Percentiles rank a stretch among this genome's conserved stretches.
Conservation (phyloP, 2,888 invertebrate genomes). For the Xestia c-nigrum region DNA sequence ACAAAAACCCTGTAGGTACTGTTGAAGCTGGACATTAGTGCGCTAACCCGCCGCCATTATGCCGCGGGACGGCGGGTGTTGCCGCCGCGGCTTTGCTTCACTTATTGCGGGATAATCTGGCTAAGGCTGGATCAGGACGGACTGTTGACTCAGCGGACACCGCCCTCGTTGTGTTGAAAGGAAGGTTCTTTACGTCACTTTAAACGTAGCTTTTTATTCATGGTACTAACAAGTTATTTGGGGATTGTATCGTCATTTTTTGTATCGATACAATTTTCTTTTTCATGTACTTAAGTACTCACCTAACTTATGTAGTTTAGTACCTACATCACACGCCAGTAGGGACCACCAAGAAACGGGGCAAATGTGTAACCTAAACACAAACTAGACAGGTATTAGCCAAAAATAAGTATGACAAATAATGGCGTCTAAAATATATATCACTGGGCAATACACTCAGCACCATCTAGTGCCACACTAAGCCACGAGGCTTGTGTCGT, state of each 20-base stretch:
- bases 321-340: too few species aligned
- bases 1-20: conserved; percentile 13
- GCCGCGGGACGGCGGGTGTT: conserved; percentile 45
- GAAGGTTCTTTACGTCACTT: conserved; percentile 37
- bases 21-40: conserved; percentile 42
- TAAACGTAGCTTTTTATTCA: conserved; percentile 25
- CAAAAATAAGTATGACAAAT: neutral
- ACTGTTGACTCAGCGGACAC: conserved; percentile 59
- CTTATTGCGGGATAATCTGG: conserved; percentile 64
- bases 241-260: conserved; percentile 11
- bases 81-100: conserved; percentile 52
- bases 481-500: too few species aligned
- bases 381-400: neutral
- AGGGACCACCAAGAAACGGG: too few species aligned
- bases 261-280: neutral
- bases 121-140: conserved; percentile 58
- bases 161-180: conserved; percentile 32
- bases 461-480: too few species aligned
- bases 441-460: too few species aligned
- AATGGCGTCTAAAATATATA: neutral
- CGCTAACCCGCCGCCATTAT: conserved; percentile 59
- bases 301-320: too few species aligned
- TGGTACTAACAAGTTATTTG: conserved; percentile 2
- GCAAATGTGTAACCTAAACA: neutral
- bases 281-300: too few species aligned